Evolutionary conservation across 2,113 vertebrate species (phyloP).

Genomic region (Propithecus coquereli): DNA sequence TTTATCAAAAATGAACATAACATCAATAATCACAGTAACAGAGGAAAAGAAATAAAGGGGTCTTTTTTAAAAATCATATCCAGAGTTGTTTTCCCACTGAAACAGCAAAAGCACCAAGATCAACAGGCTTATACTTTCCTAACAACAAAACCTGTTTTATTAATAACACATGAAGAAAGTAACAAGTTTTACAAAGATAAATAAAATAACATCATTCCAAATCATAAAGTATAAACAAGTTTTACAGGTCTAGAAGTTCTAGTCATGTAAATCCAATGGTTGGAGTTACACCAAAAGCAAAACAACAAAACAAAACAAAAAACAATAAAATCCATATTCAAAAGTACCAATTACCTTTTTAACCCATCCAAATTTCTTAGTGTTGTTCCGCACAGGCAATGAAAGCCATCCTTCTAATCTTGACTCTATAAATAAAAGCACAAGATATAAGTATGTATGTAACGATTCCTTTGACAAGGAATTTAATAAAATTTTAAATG

Average conservation of each 20-base stretch:
- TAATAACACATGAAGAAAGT: background rate
- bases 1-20: background rate
- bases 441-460: constrained; percentile 7
- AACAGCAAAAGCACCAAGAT: background rate
- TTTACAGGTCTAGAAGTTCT: background rate
- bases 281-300: background rate
- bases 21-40: background rate
- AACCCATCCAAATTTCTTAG: constrained; percentile 98
- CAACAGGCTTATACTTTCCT: background rate
- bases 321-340: background rate
- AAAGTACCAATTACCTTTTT: constrained; percentile 87
- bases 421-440: constrained; percentile 84
- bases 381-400: constrained; percentile 96
- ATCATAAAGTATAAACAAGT: background rate
- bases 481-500: constrained; percentile 27
- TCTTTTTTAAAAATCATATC: background rate
- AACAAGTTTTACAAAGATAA: background rate
- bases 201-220: background rate
- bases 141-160: background rate
- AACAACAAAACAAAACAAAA: background rate
- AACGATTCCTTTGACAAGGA: background rate
- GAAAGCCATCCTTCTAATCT: constrained; percentile 98
- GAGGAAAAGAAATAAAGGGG: background rate
- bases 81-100: background rate
- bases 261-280: background rate